A percentile compares a stretch with the other conserved stretches of the same genome.
These are phyloP conservation scores for Lagorchestes hirsutus DNA, from an alignment of 2,797 vertebrate species.

Conservation along the genomic window DNA sequence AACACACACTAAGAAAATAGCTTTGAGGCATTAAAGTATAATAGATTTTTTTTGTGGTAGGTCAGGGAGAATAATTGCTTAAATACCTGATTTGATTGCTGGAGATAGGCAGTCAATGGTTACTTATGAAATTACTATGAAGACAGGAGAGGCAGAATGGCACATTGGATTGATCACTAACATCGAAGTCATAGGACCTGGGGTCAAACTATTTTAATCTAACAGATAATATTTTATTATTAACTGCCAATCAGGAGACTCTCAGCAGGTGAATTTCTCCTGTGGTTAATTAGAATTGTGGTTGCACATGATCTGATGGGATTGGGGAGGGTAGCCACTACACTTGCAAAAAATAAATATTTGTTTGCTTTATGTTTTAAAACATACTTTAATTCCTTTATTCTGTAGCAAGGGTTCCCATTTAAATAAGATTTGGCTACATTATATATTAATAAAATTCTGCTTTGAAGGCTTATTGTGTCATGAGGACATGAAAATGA, in stretches of 20 bases:
- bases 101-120: not conserved
- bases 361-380: too few species aligned
- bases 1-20: not conserved
- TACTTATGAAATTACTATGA: not conserved
- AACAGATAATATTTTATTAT: not conserved
- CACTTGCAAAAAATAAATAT: too few species aligned
- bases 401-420: too few species aligned
- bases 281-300: not conserved
- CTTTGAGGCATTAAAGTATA: not conserved
- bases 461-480: not conserved
- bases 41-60: not conserved
- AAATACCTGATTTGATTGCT: not conserved
- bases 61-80: not conserved
- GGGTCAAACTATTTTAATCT: not conserved
- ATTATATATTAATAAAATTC: not conserved
- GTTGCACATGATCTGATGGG: too few species aligned
- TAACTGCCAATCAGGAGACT: not conserved
- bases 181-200: not conserved
- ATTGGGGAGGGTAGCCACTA: too few species aligned
- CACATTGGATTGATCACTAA: not conserved
- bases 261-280: not conserved
- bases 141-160: not conserved
- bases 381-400: too few species aligned
- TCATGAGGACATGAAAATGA: not conserved
- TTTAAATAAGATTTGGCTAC: too few species aligned